These are phyloP conservation scores for Rhynchotus rufescens DNA, from an alignment of 2,797 vertebrate genomes.

Conservation along the genomic window DNA sequence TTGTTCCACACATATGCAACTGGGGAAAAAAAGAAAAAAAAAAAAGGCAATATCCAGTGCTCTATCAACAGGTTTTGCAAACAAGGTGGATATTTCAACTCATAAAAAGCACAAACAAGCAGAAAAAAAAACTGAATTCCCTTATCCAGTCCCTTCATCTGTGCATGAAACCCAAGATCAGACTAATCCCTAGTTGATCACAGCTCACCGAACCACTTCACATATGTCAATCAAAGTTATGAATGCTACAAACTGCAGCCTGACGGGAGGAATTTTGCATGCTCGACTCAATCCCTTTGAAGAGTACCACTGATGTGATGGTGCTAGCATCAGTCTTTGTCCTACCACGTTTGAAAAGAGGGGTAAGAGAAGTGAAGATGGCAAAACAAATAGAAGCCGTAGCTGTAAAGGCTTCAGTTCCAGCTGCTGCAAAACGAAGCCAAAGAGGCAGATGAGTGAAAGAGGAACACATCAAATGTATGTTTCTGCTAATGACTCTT, in stretches of 20 bases:
- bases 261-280: background rate
- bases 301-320: background rate
- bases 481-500: background rate
- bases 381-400: background rate
- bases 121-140: background rate
- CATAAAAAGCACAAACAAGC: slow-evolving; percentile 4
- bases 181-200: slow-evolving; percentile 33
- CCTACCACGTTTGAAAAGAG: background rate
- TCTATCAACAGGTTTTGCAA: background rate
- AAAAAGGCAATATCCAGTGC: background rate
- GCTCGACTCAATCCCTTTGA: background rate
- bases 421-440: background rate
- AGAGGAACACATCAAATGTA: background rate
- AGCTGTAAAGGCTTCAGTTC: background rate
- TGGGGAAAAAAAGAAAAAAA: background rate
- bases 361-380: background rate
- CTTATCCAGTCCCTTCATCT: background rate
- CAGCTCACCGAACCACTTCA: slow-evolving; percentile 35
- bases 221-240: slow-evolving; percentile 36
- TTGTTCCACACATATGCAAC: background rate
- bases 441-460: background rate
- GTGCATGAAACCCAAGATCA: slow-evolving; percentile 32
- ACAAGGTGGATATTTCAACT: background rate
- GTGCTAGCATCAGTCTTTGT: background rate
- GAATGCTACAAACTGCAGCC: background rate